Percentiles rank a stretch among this genome's conserved stretches.
These are phyloP conservation scores for Hylia prasina DNA, from an alignment of 2,113 vertebrate genomes.

Conservation along the genomic window DNA sequence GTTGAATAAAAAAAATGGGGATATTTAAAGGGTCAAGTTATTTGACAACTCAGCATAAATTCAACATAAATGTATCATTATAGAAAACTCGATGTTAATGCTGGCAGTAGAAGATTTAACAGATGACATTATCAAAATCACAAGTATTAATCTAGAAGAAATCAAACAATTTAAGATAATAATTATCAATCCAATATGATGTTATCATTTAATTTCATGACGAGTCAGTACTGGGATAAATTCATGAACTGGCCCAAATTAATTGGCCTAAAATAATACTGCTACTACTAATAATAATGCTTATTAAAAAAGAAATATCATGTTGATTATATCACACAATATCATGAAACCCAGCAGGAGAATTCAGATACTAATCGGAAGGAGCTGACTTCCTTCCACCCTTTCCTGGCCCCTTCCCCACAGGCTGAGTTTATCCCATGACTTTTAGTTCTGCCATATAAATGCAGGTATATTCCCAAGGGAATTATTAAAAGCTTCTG, in stretches of 20 bases:
- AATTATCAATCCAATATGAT: not conserved
- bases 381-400: not conserved
- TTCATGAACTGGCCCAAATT: not conserved
- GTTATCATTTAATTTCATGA: not conserved
- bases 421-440: not conserved
- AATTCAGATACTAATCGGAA: not conserved
- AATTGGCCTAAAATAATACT: not conserved
- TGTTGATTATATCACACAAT: not conserved
- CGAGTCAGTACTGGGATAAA: not conserved
- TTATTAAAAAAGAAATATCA: not conserved
- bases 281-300: not conserved
- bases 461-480: not conserved
- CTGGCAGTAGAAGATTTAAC: not conserved
- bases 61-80: not conserved
- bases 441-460: not conserved
- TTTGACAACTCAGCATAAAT: not conserved
- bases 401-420: not conserved
- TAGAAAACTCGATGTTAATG: accelerated
- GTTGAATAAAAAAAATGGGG: not conserved
- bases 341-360: not conserved
- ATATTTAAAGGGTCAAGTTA: not conserved
- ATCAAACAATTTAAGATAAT: not conserved
- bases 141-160: not conserved
- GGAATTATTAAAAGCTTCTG: not conserved
- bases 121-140: not conserved